Evolutionary conservation across 2,113 vertebrate species (phyloP).

Genomic region (crab-eating macaque (Macaca fascicularis)): DNA sequence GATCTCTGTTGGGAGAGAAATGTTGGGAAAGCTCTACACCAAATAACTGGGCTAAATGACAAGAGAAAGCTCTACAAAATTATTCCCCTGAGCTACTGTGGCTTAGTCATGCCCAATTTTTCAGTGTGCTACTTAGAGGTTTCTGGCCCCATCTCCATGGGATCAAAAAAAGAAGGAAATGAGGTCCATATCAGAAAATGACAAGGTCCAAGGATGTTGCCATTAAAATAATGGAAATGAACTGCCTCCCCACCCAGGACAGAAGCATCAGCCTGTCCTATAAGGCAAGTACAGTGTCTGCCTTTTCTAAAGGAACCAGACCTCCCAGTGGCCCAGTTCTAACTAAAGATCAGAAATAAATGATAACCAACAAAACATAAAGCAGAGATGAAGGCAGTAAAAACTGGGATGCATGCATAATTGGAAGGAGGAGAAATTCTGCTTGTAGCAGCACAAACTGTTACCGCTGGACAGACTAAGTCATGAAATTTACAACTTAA

Average conservation of each 20-base stretch:
- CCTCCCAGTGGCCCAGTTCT: not conserved
- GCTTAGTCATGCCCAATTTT: constrained; percentile 54
- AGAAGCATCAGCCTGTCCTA: not conserved
- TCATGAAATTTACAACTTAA: not conserved
- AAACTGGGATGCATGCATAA: not conserved
- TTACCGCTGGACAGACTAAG: not conserved
- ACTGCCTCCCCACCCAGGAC: not conserved
- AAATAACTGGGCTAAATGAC: constrained; percentile 52
- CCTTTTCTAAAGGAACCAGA: not conserved
- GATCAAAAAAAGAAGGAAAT: not conserved
- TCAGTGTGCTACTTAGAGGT: constrained; percentile 50
- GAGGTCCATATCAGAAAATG: not conserved
- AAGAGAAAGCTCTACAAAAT: constrained; percentile 49
- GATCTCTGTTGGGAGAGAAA: constrained; percentile 25
- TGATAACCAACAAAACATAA: constrained; percentile 18
- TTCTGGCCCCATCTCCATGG: not conserved
- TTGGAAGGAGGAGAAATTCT: not conserved
- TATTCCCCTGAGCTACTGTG: constrained; percentile 47
- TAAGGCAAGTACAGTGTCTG: not conserved
- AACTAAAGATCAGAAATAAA: constrained; percentile 43
- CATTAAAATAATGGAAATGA: constrained; percentile 20
- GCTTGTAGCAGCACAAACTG: not conserved
- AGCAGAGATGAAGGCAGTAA: constrained; percentile 18
- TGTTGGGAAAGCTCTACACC: not conserved
- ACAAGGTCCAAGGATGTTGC: not conserved